These are phyloP conservation scores for Nephrotoma flavescens DNA, from an alignment of 2,888 invertebrate species.

Conservation along the genomic window DNA sequence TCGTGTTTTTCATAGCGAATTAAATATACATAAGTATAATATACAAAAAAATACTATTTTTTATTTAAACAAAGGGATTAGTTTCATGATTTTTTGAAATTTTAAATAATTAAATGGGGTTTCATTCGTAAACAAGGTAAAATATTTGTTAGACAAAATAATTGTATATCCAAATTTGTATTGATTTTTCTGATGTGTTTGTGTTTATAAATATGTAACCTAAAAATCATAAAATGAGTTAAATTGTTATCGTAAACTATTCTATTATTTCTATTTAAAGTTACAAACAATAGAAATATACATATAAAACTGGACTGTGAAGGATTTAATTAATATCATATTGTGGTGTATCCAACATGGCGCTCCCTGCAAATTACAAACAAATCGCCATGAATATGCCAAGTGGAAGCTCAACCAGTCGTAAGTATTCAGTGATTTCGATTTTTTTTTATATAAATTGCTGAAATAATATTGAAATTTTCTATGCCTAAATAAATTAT, in stretches of 20 bases:
- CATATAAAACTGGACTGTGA: not conserved
- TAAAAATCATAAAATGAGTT: not conserved
- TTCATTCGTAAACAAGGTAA: not conserved
- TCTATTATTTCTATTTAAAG: not conserved
- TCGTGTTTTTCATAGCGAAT: not conserved
- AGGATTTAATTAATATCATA: not conserved
- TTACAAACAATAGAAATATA: not conserved
- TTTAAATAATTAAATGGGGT: not conserved
- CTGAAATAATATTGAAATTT: not conserved
- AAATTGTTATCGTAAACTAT: not conserved
- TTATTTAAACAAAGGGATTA: not conserved
- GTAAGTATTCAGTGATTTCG: constrained; percentile 12
- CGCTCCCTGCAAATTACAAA: constrained; percentile 70
- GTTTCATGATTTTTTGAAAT: not conserved
- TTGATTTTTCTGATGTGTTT: not conserved
- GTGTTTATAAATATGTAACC: not conserved
- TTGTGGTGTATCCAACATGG: constrained; percentile 37
- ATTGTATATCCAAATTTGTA: not conserved
- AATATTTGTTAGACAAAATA: not conserved
- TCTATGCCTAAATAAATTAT: not conserved
- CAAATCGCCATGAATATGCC: constrained; percentile 66
- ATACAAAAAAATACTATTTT: not conserved
- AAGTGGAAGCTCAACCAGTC: constrained; percentile 19
- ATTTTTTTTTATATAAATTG: not conserved
- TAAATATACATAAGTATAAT: not conserved